These are phyloP conservation scores for Elgaria multicarinata DNA, from an alignment of 2,113 vertebrate genomes.

Conservation along the genomic window DNA sequence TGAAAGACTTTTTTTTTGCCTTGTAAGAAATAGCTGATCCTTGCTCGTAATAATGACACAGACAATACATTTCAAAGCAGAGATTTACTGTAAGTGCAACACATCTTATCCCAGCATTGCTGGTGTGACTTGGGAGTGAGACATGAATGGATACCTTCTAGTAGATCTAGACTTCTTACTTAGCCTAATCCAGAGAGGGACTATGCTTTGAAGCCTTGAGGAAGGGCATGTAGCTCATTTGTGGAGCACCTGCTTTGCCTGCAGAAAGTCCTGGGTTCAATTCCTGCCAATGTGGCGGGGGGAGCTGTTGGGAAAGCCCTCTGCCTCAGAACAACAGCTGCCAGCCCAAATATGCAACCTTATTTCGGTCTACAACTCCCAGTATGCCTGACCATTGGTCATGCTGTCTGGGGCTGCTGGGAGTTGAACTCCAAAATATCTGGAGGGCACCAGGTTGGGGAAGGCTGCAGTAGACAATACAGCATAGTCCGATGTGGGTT, in stretches of 20 bases:
- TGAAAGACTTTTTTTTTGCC: not conserved
- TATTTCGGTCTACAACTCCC: too few species aligned
- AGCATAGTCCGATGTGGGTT: not conserved
- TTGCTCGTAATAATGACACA: not conserved
- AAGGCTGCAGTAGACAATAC: not conserved
- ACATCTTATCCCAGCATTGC: not conserved
- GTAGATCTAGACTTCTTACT: not conserved
- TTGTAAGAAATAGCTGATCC: not conserved
- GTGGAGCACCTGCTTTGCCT: not conserved
- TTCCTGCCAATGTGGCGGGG: too few species aligned
- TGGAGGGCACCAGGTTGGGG: not conserved
- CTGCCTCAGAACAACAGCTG: not conserved
- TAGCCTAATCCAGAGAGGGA: not conserved
- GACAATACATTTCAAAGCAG: not conserved
- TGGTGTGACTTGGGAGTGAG: too few species aligned
- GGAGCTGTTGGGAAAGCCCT: not conserved
- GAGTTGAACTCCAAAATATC: too few species aligned
- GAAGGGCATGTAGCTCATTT: not conserved
- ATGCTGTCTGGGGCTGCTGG: too few species aligned
- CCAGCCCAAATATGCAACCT: too few species aligned
- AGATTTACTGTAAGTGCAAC: constrained; percentile 47
- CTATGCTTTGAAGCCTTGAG: not conserved
- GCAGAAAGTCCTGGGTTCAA: not conserved
- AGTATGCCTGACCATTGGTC: too few species aligned
- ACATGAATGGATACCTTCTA: too few species aligned